phyloP scores from a whole-genome alignment of 2,888 invertebrate species.

The Choreutis nemorana region DNA sequence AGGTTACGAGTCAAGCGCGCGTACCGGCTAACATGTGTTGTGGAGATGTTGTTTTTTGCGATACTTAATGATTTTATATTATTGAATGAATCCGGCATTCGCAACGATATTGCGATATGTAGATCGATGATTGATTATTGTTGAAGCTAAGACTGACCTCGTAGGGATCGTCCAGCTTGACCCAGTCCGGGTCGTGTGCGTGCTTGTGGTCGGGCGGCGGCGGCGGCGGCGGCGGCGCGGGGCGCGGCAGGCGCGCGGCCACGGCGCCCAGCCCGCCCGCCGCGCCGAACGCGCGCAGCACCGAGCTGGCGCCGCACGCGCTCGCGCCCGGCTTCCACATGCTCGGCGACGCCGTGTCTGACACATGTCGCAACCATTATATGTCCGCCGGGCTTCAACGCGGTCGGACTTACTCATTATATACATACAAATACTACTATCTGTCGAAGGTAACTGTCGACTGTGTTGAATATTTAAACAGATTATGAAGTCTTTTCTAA shows the following conservation, averaged over 20 bases:
- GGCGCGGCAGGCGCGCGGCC: conserved; percentile 87
- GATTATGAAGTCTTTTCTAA: too few relatives aligned
- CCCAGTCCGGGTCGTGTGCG: conserved; percentile 69
- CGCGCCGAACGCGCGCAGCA: conserved; percentile 86
- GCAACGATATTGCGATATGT: too few relatives aligned
- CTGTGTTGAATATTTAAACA: too few relatives aligned
- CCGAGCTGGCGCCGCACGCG: conserved; percentile 16
- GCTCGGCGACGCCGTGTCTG: conserved; percentile 13
- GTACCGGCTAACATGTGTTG: too few relatives aligned
- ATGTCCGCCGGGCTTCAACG: background rate
- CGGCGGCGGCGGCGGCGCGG: conserved; percentile 72
- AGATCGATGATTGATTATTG: too few relatives aligned
- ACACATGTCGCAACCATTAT: background rate
- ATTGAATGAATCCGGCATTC: too few relatives aligned
- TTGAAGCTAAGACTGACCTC: too few relatives aligned
- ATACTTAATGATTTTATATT: too few relatives aligned
- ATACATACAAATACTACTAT: too few relatives aligned
- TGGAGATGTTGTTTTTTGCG: too few relatives aligned
- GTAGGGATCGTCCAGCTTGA: conserved; percentile 69
- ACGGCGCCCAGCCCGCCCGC: conserved; percentile 88
- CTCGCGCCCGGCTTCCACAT: conserved; percentile 21
- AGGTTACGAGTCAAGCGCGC: too few relatives aligned
- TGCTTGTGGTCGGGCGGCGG: conserved; percentile 61
- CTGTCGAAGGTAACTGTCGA: too few relatives aligned
- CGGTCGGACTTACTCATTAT: background rate